Evolutionary conservation across 92 coral and sea anemone species (phyloP).

Genomic region (Porites lobata): DNA sequence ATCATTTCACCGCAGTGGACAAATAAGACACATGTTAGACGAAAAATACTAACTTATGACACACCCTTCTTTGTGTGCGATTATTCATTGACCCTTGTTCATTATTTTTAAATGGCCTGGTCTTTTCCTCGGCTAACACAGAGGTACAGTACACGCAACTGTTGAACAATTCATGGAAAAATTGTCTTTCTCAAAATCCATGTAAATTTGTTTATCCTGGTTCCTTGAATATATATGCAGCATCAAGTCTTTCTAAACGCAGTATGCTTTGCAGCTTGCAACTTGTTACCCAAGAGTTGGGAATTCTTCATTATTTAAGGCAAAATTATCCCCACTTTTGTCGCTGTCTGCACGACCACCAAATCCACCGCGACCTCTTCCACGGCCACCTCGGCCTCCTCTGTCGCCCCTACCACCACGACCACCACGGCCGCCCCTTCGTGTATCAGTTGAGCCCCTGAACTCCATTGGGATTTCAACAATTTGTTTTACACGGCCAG

Average conservation of each 20-base stretch:
- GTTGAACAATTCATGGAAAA: conserved; percentile 20
- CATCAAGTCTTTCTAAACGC: conserved; percentile 42
- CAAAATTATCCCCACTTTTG: conserved; percentile 76
- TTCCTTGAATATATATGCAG: conserved; percentile 31
- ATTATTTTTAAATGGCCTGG: not conserved
- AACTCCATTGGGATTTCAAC: conserved; percentile 88
- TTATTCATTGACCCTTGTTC: not conserved
- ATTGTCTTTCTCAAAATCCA: conserved; percentile 31
- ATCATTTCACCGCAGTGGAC: not conserved
- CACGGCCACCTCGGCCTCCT: conserved; percentile 67
- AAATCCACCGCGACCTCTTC: conserved; percentile 83
- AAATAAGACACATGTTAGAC: not conserved
- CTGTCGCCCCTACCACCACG: conserved; percentile 67
- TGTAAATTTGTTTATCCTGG: conserved; percentile 1
- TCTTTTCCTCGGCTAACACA: conserved; percentile 2
- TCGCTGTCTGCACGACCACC: conserved; percentile 52
- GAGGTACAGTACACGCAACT: conserved; percentile 21
- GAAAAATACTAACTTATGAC: not conserved
- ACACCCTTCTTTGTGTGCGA: not conserved
- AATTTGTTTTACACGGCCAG: conserved; percentile 95
- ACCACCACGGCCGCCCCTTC: conserved; percentile 66
- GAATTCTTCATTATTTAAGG: conserved; percentile 90
- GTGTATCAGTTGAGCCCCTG: conserved; percentile 56
- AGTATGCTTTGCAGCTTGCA: not conserved
- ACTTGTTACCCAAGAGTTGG: conserved; percentile 84